A percentile compares a stretch with the other conserved stretches of the same genome.
These are phyloP conservation scores for Liolophura sinensis DNA, from an alignment of 1,140 invertebrate genomes.

Conservation along the genomic window DNA sequence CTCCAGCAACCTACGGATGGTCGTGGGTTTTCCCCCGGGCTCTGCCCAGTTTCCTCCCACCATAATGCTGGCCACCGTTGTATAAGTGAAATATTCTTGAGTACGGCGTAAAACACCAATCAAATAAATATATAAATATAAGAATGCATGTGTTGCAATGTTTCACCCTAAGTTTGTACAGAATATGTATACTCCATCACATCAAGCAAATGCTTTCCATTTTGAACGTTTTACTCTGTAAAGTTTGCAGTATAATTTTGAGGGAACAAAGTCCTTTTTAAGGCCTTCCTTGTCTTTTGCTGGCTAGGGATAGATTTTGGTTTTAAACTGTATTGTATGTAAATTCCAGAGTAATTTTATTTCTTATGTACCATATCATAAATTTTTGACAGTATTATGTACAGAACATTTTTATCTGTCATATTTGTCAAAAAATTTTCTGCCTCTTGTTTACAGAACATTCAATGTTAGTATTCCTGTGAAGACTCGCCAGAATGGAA, in stretches of 20 bases:
- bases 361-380: constrained; percentile 22
- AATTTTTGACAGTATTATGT: constrained; percentile 16
- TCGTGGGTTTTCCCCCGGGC: too few species aligned
- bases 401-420: constrained; percentile 17
- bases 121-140: too few species aligned
- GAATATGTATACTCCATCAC: too few species aligned
- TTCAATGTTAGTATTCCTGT: constrained; percentile 64
- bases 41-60: too few species aligned
- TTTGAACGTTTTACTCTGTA: background rate
- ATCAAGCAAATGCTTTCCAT: constrained; percentile 4
- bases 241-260: background rate
- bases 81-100: constrained; percentile 70
- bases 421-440: constrained; percentile 17
- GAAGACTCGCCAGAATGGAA: constrained; percentile 76
- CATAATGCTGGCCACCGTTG: too few species aligned
- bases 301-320: constrained; percentile 42
- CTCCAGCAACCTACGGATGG: too few species aligned
- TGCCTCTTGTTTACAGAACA: constrained; percentile 19
- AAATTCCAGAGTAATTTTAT: constrained; percentile 28
- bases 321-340: constrained; percentile 25
- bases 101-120: constrained; percentile 58
- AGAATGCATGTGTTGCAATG: background rate
- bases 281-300: constrained; percentile 3
- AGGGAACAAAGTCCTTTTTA: background rate
- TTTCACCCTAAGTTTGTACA: background rate